Evolutionary conservation across 2,888 invertebrate genomes (phyloP), one percentile per base, ranked within the genome.

Genomic region (Hesperia comma): DNA sequence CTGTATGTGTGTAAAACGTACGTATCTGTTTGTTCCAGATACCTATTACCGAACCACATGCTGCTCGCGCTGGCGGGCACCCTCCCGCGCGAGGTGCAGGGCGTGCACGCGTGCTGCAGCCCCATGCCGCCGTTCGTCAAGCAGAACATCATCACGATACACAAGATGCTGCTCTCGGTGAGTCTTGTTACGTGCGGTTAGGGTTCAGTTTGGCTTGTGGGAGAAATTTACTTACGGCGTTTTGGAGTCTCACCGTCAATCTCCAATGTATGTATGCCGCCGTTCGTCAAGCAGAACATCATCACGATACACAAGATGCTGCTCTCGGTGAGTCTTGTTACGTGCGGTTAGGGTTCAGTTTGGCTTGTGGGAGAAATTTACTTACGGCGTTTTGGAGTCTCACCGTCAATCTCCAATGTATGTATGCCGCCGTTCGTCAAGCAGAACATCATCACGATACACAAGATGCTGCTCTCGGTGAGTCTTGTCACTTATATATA

Each of bases 21-120:
- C 5, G 26, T 61, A 1, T 51, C 5, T 57, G 4, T 49, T 7
- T 64, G 0, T 46, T 12, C 1, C 77, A 96, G 96, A 41, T 99
- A 97, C 87, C 96, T 99, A 56, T 90, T 99, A 68, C 99, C 99
- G 0, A 98, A 98, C 87, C 98, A 99, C 85, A 98, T 99, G 98
- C 84, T 99, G 88, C 82, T 99, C 63, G 95, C 97, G 81, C 96
- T 99, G 68, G 95, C 98, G 0, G 98, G 99, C 85, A 93, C 94
- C 19, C 84, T 99, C 69, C 99, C 99, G 0, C 94, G 97, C 63
- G 99, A 99, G 90, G 94, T 97, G 93, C 97, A 98, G 80, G 99
- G 99, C 1, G 96, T 99, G 69, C 86, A 97, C 69, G 98, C 98
- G 0, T 97, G 98, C 79, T 99, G 99, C 83, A 96, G 96, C 82